Evolutionary conservation across 2,113 vertebrate species (phyloP), one percentile per base, ranked within the genome.

Genomic region (Gorsachius goisagi): DNA sequence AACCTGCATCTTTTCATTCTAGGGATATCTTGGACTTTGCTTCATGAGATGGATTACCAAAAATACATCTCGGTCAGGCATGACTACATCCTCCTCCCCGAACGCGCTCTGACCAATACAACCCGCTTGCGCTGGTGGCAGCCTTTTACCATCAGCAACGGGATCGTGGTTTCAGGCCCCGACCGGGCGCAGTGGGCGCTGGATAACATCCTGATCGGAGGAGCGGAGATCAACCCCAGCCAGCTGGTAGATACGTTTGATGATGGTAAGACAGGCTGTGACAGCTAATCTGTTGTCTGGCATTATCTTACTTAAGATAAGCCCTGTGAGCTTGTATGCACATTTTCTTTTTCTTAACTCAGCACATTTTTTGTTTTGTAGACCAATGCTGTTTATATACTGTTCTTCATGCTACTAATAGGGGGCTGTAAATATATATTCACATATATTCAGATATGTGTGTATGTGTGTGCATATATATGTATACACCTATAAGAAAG

Each of bases 61-160:
- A 99, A 99, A 96, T 99, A 99, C 39, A 98, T 99, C 93, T 98
- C 98, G 6, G 99, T 99, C 95, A 98, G 99, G 86, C 98, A 99
- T 8, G 99, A 99, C 97, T 99, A 99, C 83, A 99, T 99, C 56
- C 98, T 99, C 13, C 98, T 99, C 9, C 99, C 99, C 0, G 99
- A 99, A 89, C 98, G 97, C 2, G 98, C 99, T 11, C 98, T 99
- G 82, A 99, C 98, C 79, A 99, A 99, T 37, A 98, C 99, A 19
- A 99, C 99, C 2, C 98, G 99, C 32, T 97, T 99, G 88, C 99
- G 99, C 86, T 99, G 99, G 99, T 99, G 99, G 99, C 99, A 99
- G 96, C 99, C 99, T 4, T 99, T 99, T 77, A 97, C 98, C 4
- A 97, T 99, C 84, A 99, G 98, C 93, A 98, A 98, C 1, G 99